Percentiles rank a stretch among this genome's conserved stretches.
Evolutionary conservation across 1,140 invertebrate genomes (phyloP).

Genomic region (Teleogryllus occipitalis): DNA sequence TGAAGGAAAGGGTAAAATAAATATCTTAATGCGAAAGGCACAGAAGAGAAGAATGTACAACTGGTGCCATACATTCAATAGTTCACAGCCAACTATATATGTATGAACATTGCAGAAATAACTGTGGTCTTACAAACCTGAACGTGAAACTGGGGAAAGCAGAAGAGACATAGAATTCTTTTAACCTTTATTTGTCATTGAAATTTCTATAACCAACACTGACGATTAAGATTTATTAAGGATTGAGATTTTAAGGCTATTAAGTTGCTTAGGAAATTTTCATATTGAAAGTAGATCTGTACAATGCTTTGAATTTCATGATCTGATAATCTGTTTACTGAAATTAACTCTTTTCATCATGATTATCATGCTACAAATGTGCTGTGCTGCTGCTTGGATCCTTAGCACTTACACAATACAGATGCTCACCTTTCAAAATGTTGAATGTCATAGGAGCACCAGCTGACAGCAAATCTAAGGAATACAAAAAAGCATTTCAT

Average conservation of each 20-base stretch:
- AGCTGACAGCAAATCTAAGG: slow-evolving; percentile 65
- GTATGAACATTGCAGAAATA: no score
- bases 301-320: neutral
- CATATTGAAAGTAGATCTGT: no score
- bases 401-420: slow-evolving; percentile 13
- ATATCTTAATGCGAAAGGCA: neutral
- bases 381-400: slow-evolving; percentile 7
- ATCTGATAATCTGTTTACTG: neutral
- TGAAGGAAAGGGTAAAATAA: neutral
- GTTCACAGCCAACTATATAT: no score
- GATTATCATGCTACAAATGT: neutral
- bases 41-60: neutral
- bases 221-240: no score
- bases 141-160: no score
- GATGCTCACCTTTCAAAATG: slow-evolving; percentile 62
- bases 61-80: neutral
- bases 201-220: no score
- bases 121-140: neutral
- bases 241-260: no score
- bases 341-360: neutral
- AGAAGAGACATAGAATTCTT: no score
- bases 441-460: slow-evolving; percentile 59
- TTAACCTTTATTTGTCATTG: no score
- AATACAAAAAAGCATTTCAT: slow-evolving; percentile 46
- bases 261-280: no score